These are phyloP conservation scores for Hyaena hyaena DNA, from an alignment of 2,113 vertebrate species.

Conservation along the genomic window DNA sequence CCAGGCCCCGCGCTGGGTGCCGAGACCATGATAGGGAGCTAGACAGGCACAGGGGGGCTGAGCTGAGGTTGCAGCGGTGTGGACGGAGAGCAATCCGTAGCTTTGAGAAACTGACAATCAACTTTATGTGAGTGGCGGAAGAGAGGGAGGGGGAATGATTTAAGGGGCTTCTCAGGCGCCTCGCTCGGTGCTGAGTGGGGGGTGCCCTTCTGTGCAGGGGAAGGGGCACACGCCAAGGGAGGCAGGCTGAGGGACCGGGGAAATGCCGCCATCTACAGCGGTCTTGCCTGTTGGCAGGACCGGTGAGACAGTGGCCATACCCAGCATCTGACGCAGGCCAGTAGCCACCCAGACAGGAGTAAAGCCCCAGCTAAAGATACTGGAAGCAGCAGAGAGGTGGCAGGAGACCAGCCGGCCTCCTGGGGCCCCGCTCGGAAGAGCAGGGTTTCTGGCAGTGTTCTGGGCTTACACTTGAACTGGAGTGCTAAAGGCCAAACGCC, in stretches of 20 bases:
- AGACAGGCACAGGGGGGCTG: accelerated
- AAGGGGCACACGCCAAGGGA: neutral
- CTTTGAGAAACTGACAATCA: neutral
- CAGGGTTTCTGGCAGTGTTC: neutral
- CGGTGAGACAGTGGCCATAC: neutral
- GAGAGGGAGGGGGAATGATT: neutral
- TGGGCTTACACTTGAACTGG: too few relatives aligned
- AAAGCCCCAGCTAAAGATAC: neutral
- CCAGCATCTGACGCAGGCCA: neutral
- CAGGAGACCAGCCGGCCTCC: neutral
- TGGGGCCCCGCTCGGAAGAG: neutral
- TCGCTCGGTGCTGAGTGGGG: neutral
- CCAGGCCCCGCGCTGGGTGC: neutral
- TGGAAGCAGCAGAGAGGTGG: neutral
- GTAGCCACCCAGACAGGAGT: neutral
- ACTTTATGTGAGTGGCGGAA: neutral
- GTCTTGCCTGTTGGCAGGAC: neutral
- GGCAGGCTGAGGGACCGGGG: neutral
- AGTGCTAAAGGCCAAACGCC: neutral
- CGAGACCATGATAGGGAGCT: neutral
- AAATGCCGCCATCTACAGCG: neutral
- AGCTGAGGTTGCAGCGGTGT: too few relatives aligned
- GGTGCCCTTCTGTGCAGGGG: neutral
- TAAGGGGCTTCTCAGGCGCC: neutral
- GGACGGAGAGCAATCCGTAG: neutral